Evolutionary conservation across 2,797 vertebrate species (phyloP).

Genomic region (Rhinophrynus dorsalis): DNA sequence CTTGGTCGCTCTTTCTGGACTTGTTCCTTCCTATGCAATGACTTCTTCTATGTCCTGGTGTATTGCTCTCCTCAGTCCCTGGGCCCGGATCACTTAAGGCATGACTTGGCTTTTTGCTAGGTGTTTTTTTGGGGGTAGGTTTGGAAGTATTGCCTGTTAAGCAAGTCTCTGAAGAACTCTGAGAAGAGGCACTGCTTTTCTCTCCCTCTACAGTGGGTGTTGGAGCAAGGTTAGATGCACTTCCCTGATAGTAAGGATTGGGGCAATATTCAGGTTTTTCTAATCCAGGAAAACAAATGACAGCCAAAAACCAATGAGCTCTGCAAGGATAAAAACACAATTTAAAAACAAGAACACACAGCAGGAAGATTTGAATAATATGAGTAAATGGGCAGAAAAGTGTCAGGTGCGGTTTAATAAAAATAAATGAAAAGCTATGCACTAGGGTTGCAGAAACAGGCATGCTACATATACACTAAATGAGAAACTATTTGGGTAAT

Average conservation of each 20-base stretch:
- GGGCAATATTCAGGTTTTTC: constrained; percentile 75
- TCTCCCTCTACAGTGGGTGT: constrained; percentile 62
- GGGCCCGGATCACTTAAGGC: constrained; percentile 61
- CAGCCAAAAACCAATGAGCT: constrained; percentile 96
- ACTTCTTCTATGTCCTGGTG: constrained; percentile 58
- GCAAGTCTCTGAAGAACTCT: constrained; percentile 66
- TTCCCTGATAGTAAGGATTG: constrained; percentile 80
- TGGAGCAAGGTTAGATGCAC: constrained; percentile 56
- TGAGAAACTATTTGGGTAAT: too few species aligned
- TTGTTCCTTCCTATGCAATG: constrained; percentile 61
- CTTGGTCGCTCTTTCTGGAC: constrained; percentile 67
- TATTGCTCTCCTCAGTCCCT: constrained; percentile 66
- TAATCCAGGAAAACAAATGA: constrained; percentile 95
- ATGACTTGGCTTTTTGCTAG: constrained; percentile 67
- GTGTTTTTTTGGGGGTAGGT: constrained; percentile 63
- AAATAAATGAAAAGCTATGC: too few species aligned
- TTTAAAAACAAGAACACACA: too few species aligned
- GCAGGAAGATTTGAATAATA: too few species aligned
- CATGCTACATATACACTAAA: too few species aligned
- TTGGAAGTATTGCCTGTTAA: constrained; percentile 66
- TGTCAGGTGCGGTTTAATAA: too few species aligned
- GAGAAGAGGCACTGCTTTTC: constrained; percentile 68
- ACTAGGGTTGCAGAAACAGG: too few species aligned
- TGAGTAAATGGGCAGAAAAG: too few species aligned
- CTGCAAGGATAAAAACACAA: constrained; percentile 64